Evolutionary conservation across 1,140 invertebrate species (phyloP).

Genomic region (Zaprionus gabonicus): DNA sequence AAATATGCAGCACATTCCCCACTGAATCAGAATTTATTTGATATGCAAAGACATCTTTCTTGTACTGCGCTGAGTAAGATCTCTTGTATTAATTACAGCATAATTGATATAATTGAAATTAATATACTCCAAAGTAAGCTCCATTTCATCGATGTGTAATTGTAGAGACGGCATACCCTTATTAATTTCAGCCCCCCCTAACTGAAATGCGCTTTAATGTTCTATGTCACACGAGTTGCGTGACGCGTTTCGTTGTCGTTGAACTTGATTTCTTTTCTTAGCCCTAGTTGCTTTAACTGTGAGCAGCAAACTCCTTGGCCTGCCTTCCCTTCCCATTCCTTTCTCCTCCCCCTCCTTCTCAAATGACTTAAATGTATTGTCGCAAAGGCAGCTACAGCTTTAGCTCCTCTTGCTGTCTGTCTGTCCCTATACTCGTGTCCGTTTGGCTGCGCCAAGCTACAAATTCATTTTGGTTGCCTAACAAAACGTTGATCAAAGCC

Average conservation of each 20-base stretch:
- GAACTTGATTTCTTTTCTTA: slow-evolving; percentile 21
- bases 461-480: slow-evolving; percentile 76
- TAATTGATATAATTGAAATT: slow-evolving; percentile 9
- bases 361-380: slow-evolving; percentile 59
- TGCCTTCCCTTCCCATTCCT: not conserved
- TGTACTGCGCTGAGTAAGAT: not conserved
- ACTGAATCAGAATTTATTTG: not conserved
- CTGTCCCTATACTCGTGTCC: slow-evolving; percentile 3
- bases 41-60: not conserved
- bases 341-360: not conserved
- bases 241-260: not conserved
- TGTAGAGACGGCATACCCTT: slow-evolving; percentile 1
- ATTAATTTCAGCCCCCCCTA: not conserved
- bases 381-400: slow-evolving; percentile 20
- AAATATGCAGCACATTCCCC: not conserved
- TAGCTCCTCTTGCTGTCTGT: not conserved
- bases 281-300: slow-evolving; percentile 36
- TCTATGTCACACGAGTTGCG: slow-evolving; percentile 15
- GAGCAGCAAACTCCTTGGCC: slow-evolving; percentile 7
- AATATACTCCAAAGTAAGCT: not conserved
- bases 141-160: slow-evolving; percentile 1
- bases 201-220: slow-evolving; percentile 4
- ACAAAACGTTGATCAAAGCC: slow-evolving; percentile 78
- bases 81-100: not conserved
- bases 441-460: slow-evolving; percentile 54